Percentiles rank a stretch among this genome's conserved stretches.
Conservation (phyloP, 2,888 invertebrate species). For the Oasisia sp. region DNA sequence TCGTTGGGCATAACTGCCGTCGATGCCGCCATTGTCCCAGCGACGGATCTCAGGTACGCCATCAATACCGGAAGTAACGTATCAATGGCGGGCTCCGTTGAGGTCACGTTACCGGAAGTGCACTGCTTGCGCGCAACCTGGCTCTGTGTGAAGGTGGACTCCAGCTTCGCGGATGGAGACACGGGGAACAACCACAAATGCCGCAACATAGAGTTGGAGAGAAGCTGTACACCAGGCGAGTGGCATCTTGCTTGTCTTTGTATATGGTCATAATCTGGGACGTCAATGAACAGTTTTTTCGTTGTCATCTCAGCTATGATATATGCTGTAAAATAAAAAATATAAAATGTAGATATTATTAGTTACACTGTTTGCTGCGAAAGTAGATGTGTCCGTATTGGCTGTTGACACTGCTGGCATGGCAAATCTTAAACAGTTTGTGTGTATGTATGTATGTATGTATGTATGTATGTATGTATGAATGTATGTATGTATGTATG, state of each 20-base stretch:
- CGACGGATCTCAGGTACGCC: conserved; percentile 13
- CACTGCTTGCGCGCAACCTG: not conserved
- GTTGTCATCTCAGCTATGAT: not conserved
- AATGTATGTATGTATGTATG: no score
- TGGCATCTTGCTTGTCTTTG: not conserved
- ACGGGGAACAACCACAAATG: not conserved
- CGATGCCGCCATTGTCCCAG: not conserved
- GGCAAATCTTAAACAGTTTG: no score
- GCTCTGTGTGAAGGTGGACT: conserved; percentile 18
- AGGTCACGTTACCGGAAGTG: conserved; percentile 7
- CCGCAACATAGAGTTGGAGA: not conserved
- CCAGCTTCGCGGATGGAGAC: not conserved
- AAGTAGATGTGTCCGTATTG: not conserved
- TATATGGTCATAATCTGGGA: not conserved
- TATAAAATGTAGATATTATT: not conserved
- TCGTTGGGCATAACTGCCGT: not conserved
- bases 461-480: no score
- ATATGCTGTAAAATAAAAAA: not conserved
- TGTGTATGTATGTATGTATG: no score
- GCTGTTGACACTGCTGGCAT: no score
- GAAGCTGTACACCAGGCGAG: conserved; percentile 14
- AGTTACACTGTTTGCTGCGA: not conserved
- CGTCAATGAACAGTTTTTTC: not conserved
- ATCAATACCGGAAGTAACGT: not conserved
- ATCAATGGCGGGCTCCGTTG: not conserved